Evolutionary conservation across 1,140 invertebrate genomes (phyloP), one percentile per base, ranked within the genome.

Genomic region (Orchestia grillus): DNA sequence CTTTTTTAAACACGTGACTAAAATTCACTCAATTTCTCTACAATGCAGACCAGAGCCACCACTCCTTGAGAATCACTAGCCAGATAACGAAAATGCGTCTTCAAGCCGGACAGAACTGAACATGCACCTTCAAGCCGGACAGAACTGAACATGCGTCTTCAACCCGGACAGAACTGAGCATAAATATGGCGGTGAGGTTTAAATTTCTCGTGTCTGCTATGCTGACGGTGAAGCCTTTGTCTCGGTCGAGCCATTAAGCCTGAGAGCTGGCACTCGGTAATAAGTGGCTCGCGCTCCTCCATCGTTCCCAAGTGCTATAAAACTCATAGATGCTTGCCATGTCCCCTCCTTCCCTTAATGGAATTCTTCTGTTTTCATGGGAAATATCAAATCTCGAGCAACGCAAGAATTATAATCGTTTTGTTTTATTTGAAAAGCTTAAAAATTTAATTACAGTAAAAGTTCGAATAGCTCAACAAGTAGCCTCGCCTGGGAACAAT

Each of bases 191-290:
- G 11, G 62, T 77, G 28, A 15, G 62, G 11, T 77, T 77, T 77
- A 77, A 77, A 15, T 77, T 77, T 77, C 62, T 90, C n/a, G 15
- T 3, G 11, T 23, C 88, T 42, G 28, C 88, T 11, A 90, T 90
- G 88, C 41, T 42, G 42, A 90, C 42, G 88, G 41, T 90, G 88
- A 90, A 36, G 88, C 41, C 88, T 90, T 90, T 90, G 88, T 90
- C 88, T 90, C 41, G 41, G 88, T 90, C 16, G 88, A 90, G 88
- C 36, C 88, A 90, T 90, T 90, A 90, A 90, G 36, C 42, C 41
- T 11, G 43, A 44, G 88, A 11, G 41, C 88, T 90, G 88, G 1
- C 4, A 90, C 88, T 42, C 6, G 41, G 43, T 90, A 90, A 90
- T 90, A 90, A 42, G 43, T 90, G 36, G n/a, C 43, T 44, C 43